These are phyloP conservation scores for Lasioglossum baleicum DNA, from an alignment of 1,140 invertebrate genomes.

Conservation along the genomic window DNA sequence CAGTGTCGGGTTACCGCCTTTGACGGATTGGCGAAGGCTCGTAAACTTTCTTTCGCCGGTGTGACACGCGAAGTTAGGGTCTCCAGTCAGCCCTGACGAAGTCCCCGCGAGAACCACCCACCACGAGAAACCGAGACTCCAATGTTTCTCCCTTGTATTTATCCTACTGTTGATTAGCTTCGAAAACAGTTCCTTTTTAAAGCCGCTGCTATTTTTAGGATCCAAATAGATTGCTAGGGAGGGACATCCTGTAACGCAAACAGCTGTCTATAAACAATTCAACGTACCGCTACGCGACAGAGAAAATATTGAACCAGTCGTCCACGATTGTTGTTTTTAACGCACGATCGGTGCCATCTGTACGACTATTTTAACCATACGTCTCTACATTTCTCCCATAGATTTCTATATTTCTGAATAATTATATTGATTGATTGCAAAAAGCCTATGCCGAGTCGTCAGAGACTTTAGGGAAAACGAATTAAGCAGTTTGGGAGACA, in stretches of 20 bases:
- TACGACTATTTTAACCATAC: no score
- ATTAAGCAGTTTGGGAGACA: no score
- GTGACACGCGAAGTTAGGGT: slow-evolving; percentile 60
- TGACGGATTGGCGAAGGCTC: slow-evolving; percentile 63
- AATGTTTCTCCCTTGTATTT: slow-evolving; percentile 19
- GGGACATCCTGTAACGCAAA: not conserved
- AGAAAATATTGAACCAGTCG: no score
- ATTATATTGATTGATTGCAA: no score
- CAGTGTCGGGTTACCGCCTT: slow-evolving; percentile 62
- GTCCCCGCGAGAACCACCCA: slow-evolving; percentile 57
- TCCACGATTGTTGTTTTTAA: no score
- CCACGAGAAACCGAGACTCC: slow-evolving; percentile 29
- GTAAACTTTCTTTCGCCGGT: slow-evolving; percentile 51
- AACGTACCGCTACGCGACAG: no score
- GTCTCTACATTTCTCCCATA: no score
- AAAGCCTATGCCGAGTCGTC: no score
- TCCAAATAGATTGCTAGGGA: not conserved
- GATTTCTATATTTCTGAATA: no score
- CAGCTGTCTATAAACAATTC: no score
- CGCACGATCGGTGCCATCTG: no score
- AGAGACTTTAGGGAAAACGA: no score
- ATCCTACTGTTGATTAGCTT: slow-evolving; percentile 20
- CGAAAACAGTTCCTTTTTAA: not conserved
- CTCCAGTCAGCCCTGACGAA: slow-evolving; percentile 30
- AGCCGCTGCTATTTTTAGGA: slow-evolving; percentile 1